phyloP scores from a whole-genome alignment of 2,888 invertebrate species.

The Andrena trimmerana region DNA sequence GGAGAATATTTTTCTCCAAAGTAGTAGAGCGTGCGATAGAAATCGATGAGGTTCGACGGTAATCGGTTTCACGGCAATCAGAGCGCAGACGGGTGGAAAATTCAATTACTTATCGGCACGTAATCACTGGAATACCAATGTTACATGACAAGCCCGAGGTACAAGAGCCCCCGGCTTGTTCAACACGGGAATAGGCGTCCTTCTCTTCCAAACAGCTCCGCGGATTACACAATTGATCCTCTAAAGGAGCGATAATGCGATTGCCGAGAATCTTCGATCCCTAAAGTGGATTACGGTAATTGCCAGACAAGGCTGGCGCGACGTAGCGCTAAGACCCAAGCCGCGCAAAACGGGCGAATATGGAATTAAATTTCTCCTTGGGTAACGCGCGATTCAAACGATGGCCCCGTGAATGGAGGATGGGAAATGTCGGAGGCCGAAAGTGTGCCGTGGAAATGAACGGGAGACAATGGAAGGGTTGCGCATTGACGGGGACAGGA shows the following conservation, averaged over 20 bases:
- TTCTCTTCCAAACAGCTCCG: neutral
- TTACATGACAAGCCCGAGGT: neutral
- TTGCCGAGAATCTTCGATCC: conserved; percentile 13
- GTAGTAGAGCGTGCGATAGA: no score
- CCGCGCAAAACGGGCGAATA: neutral
- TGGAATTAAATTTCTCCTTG: neutral
- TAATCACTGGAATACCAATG: neutral
- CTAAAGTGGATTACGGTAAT: conserved; percentile 29
- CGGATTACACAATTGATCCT: conserved; percentile 18
- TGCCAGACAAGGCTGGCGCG: conserved; percentile 23
- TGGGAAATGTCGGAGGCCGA: neutral
- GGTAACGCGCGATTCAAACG: no score
- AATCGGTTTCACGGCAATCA: neutral
- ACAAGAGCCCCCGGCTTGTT: neutral
- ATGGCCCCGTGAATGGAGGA: neutral
- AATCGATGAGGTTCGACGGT: no score
- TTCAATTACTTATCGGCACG: no score
- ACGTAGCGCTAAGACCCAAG: neutral
- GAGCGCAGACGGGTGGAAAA: no score
- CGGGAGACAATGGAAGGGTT: neutral
- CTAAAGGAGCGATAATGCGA: conserved; percentile 6
- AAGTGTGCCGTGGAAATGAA: conserved; percentile 6
- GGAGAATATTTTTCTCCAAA: no score
- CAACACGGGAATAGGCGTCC: neutral
- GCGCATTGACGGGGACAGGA: conserved; percentile 16